phyloP scores from a whole-genome alignment of 2,797 vertebrate species.

The Petrocephalus schoutedeni region DNA sequence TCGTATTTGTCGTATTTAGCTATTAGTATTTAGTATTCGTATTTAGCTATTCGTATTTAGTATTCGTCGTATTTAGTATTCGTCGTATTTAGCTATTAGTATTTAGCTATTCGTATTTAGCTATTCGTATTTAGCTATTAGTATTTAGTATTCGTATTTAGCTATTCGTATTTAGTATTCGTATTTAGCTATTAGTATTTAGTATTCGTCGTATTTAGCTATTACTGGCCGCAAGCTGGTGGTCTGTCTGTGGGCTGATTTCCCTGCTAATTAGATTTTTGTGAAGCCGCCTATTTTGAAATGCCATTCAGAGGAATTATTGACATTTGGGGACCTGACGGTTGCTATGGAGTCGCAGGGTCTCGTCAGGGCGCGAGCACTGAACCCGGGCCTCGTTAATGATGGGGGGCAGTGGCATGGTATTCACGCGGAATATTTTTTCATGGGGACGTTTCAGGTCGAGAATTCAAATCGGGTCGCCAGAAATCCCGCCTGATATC shows the following conservation, averaged over 20 bases:
- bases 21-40: too few species aligned
- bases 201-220: neutral
- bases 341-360: neutral
- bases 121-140: too few species aligned
- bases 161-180: too few species aligned
- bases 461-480: neutral
- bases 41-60: too few species aligned
- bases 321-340: neutral
- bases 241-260: neutral
- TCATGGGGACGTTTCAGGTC: neutral
- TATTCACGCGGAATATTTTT: neutral
- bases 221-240: neutral
- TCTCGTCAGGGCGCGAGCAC: neutral
- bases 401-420: neutral
- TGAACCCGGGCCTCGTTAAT: neutral
- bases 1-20: neutral
- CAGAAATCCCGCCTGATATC: neutral
- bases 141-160: too few species aligned
- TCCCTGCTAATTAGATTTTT: neutral
- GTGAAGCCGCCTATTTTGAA: neutral
- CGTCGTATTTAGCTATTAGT: neutral
- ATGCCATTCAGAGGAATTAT: neutral
- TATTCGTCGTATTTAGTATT: neutral
- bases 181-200: neutral
- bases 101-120: neutral